Base-by-base conservation (phyloP, 2,888 invertebrate species). In the Drosophila testacea region DNA sequence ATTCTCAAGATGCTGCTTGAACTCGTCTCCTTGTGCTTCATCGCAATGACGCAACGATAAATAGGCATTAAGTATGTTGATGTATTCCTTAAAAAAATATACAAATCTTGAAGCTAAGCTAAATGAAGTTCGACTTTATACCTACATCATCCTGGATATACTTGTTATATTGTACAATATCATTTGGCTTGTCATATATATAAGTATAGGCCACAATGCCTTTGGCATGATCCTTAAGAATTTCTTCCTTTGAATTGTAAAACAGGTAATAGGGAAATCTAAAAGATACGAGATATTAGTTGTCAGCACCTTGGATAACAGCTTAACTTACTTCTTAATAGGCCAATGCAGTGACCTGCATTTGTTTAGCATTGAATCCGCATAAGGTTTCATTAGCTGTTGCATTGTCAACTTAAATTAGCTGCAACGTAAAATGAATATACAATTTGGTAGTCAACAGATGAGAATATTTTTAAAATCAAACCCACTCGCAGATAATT, bases 181-280 rank as follows among this genome's bases (percentile, higher is more conserved):
- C 84, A 11, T 80, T 86, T 0, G 54, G 44, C 13, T 82, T 83
- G 1, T 76, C 71, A 63, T 91, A 89, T 4, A 91, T 54, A 0
- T 90, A 67, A 1, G 79, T 69, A 41, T 79, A 89, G 4, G 82
- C 73, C 55, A 85, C 63, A n/a, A 91, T 83, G 28, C 42, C 56
- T 0, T 65, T 63, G 4, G 80, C 51, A 61, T 91, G 73, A 0
- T 67, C 52, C 6, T 3, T 30, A 6, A 85, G 50, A 44, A 87
- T 91, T 4, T 69, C 81, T 0, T 81, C 63, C 62, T 73, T 89
- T 4, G 57, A 73, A 22, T 81, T 73, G 39, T 75, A 84, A 50
- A 86, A 90, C 11, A 92, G 52, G 52, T 85, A 91, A 66, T 87
- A 86, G 0, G 91, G 91, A 70, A 90, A 91, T 54, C 91, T 91